Conservation (phyloP, 30 jellyfish, hydroid and myxozoan species). For the Morbakka virulenta region DNA sequence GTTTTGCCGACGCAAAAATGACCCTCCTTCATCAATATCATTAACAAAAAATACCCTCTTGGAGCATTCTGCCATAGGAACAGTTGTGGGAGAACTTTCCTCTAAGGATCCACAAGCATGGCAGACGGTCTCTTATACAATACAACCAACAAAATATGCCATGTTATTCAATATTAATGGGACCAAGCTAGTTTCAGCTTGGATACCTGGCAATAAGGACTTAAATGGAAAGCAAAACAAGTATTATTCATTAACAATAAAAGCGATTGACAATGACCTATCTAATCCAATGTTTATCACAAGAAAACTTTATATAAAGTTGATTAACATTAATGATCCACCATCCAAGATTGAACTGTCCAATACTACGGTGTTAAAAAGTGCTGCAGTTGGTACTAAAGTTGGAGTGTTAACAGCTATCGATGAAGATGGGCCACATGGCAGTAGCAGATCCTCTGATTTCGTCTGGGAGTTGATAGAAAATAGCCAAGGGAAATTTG, state of each 20-base stretch:
- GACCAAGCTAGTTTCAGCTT: slow-evolving; percentile 28
- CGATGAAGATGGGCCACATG: slow-evolving; percentile 73
- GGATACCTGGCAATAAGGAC: slow-evolving; percentile 63
- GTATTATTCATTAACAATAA: slow-evolving; percentile 25
- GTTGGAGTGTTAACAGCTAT: slow-evolving; percentile 79
- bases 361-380: slow-evolving; percentile 42
- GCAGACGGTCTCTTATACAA: slow-evolving; percentile 26
- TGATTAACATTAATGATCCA: slow-evolving; percentile 78
- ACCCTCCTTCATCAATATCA: slow-evolving; percentile 66
- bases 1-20: slow-evolving; percentile 82
- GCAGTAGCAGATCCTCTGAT: slow-evolving; percentile 50
- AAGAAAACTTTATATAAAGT: slow-evolving; percentile 28
- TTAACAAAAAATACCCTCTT: slow-evolving; percentile 34
- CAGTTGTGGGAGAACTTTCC: slow-evolving; percentile 62
- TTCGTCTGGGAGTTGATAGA: slow-evolving; percentile 65
- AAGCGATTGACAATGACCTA: slow-evolving; percentile 77
- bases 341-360: slow-evolving; percentile 68
- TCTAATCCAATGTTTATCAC: slow-evolving; percentile 77
- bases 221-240: slow-evolving; percentile 25
- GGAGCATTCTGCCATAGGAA: slow-evolving; percentile 71
- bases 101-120: slow-evolving; percentile 11
- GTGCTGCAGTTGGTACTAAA: slow-evolving; percentile 47
- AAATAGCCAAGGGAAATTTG: slow-evolving; percentile 46
- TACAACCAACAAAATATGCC: slow-evolving; percentile 47
- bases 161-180: slow-evolving; percentile 39